These are phyloP conservation scores for Silurus meridionalis DNA, from an alignment of 2,113 vertebrate genomes.

Conservation along the genomic window DNA sequence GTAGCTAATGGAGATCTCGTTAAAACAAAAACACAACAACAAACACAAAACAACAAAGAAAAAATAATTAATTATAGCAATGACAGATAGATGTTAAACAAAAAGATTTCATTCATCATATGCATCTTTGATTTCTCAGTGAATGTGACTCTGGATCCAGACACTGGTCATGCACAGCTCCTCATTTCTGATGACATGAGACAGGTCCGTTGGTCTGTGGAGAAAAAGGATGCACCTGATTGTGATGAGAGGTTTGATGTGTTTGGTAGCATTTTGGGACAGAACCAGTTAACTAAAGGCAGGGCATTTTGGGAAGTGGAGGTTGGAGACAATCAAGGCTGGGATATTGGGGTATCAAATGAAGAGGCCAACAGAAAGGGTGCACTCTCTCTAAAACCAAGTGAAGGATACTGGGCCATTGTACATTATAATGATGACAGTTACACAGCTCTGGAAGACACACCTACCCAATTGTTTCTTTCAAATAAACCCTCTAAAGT, in stretches of 20 bases:
- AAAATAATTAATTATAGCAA: neutral
- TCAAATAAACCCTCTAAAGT: slow-evolving; percentile 67
- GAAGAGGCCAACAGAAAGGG: slow-evolving; percentile 60
- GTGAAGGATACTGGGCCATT: slow-evolving; percentile 66
- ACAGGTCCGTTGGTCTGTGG: neutral
- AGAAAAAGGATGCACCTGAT: neutral
- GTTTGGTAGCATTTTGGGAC: slow-evolving; percentile 60
- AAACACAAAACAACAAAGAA: neutral
- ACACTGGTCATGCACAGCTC: slow-evolving; percentile 24
- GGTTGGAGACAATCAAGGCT: slow-evolving; percentile 61
- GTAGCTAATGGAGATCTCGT: neutral
- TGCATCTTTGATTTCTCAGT: slow-evolving; percentile 7
- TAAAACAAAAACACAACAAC: neutral
- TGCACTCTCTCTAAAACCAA: slow-evolving; percentile 54
- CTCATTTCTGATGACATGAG: slow-evolving; percentile 15
- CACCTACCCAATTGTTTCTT: slow-evolving; percentile 55
- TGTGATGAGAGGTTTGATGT: slow-evolving; percentile 57
- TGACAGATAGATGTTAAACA: neutral
- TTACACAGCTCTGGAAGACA: slow-evolving; percentile 58
- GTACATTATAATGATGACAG: slow-evolving; percentile 56
- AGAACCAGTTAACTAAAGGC: slow-evolving; percentile 45
- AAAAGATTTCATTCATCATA: neutral
- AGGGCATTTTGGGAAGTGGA: slow-evolving; percentile 71
- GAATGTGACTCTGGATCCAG: slow-evolving; percentile 59
- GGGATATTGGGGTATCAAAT: slow-evolving; percentile 67